Conservation (phyloP, 2,888 invertebrate species). For the Romanomermis culicivorax region DNA sequence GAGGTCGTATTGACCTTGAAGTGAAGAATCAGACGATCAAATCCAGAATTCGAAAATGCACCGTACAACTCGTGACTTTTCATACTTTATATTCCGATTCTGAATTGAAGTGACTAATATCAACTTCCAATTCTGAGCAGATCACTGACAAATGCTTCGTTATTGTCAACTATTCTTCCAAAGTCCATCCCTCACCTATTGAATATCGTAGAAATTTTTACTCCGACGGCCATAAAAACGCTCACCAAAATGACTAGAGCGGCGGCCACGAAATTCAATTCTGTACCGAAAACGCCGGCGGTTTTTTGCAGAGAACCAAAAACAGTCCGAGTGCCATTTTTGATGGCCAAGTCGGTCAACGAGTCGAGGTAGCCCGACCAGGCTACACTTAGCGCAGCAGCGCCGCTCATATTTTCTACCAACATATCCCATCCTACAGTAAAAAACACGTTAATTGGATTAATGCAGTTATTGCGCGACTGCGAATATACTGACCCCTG, state of each 20-base stretch:
- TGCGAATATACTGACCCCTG: no score
- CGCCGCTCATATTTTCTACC: conserved; percentile 54
- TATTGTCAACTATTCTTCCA: no score
- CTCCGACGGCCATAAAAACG: conserved; percentile 27
- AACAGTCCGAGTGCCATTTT: conserved; percentile 27
- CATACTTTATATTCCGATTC: no score
- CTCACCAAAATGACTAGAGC: conserved; percentile 34
- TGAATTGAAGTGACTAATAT: no score
- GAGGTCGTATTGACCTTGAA: no score
- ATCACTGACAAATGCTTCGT: no score
- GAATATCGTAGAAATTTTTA: conserved; percentile 30
- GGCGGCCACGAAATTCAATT: not conserved
- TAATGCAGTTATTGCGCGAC: no score
- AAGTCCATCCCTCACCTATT: conserved; percentile 20
- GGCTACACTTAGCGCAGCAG: conserved; percentile 33
- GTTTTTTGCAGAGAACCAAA: conserved; percentile 14
- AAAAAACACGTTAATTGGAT: not conserved
- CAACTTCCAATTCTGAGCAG: no score
- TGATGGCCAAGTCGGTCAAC: conserved; percentile 26
- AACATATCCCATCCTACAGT: conserved; percentile 27
- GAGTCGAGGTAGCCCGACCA: conserved; percentile 34
- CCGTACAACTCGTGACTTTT: no score
- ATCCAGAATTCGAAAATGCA: no score
- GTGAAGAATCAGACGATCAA: no score
- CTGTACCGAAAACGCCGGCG: not conserved